These are phyloP conservation scores for Drosophila rellima DNA, from an alignment of 2,888 invertebrate genomes.

Conservation along the genomic window DNA sequence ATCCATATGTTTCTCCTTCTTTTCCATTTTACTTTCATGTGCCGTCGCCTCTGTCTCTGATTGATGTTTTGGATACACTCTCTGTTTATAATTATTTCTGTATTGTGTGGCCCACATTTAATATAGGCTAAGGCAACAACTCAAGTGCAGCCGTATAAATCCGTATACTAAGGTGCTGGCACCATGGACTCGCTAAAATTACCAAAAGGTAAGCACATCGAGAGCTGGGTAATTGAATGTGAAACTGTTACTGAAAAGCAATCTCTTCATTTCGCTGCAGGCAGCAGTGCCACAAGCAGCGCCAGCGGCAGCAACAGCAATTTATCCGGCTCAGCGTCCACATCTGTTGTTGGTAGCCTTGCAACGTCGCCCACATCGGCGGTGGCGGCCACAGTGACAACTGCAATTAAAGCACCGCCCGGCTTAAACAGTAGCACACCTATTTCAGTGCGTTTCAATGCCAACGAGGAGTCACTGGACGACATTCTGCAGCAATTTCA, in stretches of 20 bases:
- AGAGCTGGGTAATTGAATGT: neutral
- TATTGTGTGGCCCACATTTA: conserved; percentile 46
- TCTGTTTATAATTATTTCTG: conserved; percentile 9
- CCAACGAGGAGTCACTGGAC: conserved; percentile 85
- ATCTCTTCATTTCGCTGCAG: conserved; percentile 36
- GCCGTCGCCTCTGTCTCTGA: conserved; percentile 43
- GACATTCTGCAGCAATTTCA: conserved; percentile 85
- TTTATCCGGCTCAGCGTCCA: conserved; percentile 65
- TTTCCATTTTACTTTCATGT: conserved; percentile 61
- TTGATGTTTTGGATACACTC: conserved; percentile 72
- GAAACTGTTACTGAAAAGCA: neutral
- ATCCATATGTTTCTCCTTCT: conserved; percentile 14
- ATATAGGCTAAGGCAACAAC: conserved; percentile 69
- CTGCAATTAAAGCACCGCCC: conserved; percentile 73
- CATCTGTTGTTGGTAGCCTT: conserved; percentile 58
- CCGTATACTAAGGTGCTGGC: conserved; percentile 51
- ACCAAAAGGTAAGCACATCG: conserved; percentile 81
- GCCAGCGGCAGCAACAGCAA: conserved; percentile 78
- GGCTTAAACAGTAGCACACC: conserved; percentile 79
- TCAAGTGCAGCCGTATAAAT: conserved; percentile 74
- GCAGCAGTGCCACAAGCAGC: conserved; percentile 64
- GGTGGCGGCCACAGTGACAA: conserved; percentile 35
- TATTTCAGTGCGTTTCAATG: conserved; percentile 85
- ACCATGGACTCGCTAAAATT: conserved; percentile 85
- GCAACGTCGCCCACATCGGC: conserved; percentile 72